A percentile compares a stretch with the other conserved stretches of the same genome.
Evolutionary conservation across 2,797 vertebrate species (phyloP).

Genomic region (Danio choprae): DNA sequence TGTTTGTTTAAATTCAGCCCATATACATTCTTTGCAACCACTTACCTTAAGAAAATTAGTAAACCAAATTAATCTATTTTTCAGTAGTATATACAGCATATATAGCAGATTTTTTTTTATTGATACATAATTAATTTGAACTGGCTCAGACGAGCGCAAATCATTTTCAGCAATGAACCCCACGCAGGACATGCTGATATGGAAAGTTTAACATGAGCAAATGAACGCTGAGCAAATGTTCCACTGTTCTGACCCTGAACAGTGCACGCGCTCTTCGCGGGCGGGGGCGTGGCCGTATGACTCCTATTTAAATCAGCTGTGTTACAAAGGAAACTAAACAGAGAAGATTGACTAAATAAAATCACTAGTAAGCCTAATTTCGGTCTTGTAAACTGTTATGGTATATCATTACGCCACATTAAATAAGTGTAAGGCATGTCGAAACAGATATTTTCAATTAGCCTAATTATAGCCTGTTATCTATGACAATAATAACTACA

Average conservation of each 20-base stretch:
- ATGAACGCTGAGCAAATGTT: background rate
- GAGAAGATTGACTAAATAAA: background rate
- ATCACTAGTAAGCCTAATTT: background rate
- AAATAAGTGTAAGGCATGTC: no score
- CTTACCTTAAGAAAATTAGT: no score
- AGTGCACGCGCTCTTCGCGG: background rate
- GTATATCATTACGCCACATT: background rate
- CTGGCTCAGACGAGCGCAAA: background rate
- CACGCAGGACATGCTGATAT: background rate
- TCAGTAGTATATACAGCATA: no score
- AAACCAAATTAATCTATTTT: no score
- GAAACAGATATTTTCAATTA: no score
- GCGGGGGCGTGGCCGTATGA: background rate
- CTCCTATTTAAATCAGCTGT: background rate
- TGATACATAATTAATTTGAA: background rate
- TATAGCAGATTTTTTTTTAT: no score
- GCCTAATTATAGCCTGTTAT: background rate
- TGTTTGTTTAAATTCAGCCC: no score
- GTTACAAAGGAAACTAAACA: background rate
- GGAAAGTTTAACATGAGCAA: background rate
- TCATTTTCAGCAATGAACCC: background rate
- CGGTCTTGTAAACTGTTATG: no score
- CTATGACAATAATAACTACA: background rate
- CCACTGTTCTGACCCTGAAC: background rate
- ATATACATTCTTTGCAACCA: no score